Evolutionary conservation across 2,797 vertebrate genomes (phyloP).

Genomic region (Oreortyx pictus): DNA sequence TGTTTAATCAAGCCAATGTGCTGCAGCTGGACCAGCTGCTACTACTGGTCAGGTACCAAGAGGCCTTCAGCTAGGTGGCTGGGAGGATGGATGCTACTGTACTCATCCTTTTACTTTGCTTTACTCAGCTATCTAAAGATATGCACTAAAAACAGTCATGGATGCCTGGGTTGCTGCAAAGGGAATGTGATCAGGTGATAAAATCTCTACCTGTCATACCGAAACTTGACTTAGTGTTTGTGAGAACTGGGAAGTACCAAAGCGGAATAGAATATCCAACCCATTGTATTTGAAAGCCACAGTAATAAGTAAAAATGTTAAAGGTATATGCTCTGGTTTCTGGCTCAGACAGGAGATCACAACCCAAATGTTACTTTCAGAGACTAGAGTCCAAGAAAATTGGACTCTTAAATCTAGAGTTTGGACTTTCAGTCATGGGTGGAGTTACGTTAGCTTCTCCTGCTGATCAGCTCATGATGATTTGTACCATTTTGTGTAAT

Average conservation of each 20-base stretch:
- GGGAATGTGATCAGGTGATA: not conserved
- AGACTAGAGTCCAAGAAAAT: not conserved
- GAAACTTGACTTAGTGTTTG: not conserved
- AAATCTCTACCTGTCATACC: not conserved
- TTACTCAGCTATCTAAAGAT: not conserved
- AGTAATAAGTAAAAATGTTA: not conserved
- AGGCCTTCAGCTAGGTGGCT: accelerated
- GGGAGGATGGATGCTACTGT: not conserved
- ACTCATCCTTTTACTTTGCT: not conserved
- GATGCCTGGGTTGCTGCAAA: not conserved
- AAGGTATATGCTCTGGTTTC: not conserved
- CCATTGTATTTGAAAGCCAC: not conserved
- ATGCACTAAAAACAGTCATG: not conserved
- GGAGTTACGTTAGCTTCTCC: not conserved
- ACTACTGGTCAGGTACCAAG: accelerated
- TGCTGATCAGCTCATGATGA: not conserved
- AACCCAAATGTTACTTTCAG: not conserved
- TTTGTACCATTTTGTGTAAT: not conserved
- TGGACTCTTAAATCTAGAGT: not conserved
- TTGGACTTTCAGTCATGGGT: not conserved
- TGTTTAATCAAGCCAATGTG: not conserved
- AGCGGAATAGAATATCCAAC: not conserved
- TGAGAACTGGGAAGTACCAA: not conserved
- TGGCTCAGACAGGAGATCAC: not conserved
- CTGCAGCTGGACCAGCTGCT: not conserved